Evolutionary conservation across 2,113 vertebrate genomes (phyloP).

Genomic region (Steatornis caripensis): DNA sequence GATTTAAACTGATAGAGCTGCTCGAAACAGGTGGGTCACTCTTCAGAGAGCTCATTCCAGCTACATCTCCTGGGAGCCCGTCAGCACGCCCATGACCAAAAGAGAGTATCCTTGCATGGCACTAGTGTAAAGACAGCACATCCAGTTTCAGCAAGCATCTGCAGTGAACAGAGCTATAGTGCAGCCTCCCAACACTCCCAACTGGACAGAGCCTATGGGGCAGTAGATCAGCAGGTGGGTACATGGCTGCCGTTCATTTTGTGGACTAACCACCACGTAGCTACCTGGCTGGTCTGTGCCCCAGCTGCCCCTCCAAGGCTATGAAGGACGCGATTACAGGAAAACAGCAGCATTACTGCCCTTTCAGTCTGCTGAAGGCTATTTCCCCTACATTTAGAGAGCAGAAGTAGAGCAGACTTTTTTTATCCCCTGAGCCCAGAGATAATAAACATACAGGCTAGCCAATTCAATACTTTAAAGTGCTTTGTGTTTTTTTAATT

Average conservation of each 20-base stretch:
- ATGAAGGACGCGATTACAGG: neutral
- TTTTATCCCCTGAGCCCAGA: neutral
- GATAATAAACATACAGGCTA: neutral
- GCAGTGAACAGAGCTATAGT: neutral
- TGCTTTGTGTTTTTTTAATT: neutral
- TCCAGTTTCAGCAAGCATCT: neutral
- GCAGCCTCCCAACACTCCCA: neutral
- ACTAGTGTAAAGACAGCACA: neutral
- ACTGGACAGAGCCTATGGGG: neutral
- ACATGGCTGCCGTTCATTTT: neutral
- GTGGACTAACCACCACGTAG: neutral
- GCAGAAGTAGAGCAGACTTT: neutral
- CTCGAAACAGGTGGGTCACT: neutral
- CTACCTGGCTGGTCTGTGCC: neutral
- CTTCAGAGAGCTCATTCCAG: neutral
- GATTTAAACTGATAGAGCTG: neutral
- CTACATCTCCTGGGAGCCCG: neutral
- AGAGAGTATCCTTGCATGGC: neutral
- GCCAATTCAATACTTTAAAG: neutral
- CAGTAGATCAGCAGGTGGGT: neutral
- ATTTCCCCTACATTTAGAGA: neutral
- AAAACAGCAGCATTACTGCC: neutral
- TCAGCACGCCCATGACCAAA: neutral
- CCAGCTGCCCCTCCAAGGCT: neutral
- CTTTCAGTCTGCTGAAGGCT: neutral